Evolutionary conservation across 1,140 invertebrate species (phyloP), one percentile per base, ranked within the genome.

Genomic region (Drosophila auraria): DNA sequence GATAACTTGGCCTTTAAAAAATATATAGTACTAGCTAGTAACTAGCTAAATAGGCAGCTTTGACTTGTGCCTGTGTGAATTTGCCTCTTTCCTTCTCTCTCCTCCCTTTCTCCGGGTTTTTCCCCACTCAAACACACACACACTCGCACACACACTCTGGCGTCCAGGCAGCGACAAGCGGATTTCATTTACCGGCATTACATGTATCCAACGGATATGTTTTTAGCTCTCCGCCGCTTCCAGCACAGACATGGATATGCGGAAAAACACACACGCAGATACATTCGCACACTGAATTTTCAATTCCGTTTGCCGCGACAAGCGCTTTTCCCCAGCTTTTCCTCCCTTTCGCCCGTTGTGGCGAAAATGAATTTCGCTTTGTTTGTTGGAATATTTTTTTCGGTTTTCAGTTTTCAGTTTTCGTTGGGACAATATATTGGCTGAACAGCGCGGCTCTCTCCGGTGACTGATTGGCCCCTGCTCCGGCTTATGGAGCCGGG

Each of bases 111-210:
- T 45, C 8, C 58, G 57, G 15, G n/a, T 33, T 36, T 65, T 50
- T 59, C 15, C 50, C 15, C 74, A 49, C 50, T 57, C 60, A 51
- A 38, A 60, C 20, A 62, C 53, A 58, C 56, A 45, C 51, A 68
- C 33, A 64, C 20, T 51, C 50, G 42, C 5, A 17, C 12, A n/a
- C 42, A 53, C 51, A 36, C 33, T 40, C 33, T 68, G 64, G 56
- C 56, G 59, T 49, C 64, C 53, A 40, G 66, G 73, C 76, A 83
- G 82, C 84, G 84, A 87, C 78, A 87, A 89, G 84, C 84, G 84
- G 84, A 89, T 89, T 90, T 89, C 84, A 89, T 89, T 89, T 89
- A 89, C 84, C 84, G 84, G 84, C 86, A 89, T 89, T 89, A 89
- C 84, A 89, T 89, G 86, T 90, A 89, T 89, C 84, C 84, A 81